Evolutionary conservation across 2,797 vertebrate species (phyloP).

Genomic region (Pelobates cultripes): DNA sequence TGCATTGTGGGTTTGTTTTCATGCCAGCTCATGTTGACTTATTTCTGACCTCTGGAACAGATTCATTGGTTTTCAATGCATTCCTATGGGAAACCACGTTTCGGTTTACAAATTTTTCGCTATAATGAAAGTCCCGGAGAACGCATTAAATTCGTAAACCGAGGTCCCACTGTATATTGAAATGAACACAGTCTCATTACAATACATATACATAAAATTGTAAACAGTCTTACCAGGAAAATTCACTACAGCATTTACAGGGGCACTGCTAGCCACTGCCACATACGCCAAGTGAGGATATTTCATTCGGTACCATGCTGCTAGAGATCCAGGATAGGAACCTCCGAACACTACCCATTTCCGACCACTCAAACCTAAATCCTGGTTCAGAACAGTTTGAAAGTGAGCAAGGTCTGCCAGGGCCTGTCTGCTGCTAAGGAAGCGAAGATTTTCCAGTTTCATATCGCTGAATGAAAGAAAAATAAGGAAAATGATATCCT

Average conservation of each 20-base stretch:
- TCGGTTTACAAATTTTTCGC: too few relatives aligned
- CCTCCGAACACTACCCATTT: conserved; percentile 71
- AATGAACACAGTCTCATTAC: too few relatives aligned
- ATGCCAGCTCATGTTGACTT: too few relatives aligned
- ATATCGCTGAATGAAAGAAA: conserved; percentile 63
- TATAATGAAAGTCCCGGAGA: too few relatives aligned
- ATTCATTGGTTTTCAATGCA: too few relatives aligned
- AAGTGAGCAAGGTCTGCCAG: conserved; percentile 74
- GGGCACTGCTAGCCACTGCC: conserved; percentile 69
- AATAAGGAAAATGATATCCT: background rate
- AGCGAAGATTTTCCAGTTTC: conserved; percentile 65
- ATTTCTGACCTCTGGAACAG: too few relatives aligned
- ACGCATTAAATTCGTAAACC: too few relatives aligned
- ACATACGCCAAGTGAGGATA: conserved; percentile 72
- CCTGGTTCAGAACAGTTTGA: conserved; percentile 53
- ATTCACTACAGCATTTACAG: conserved; percentile 68
- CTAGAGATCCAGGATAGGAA: conserved; percentile 74
- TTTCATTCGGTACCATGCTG: conserved; percentile 75
- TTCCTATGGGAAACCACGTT: too few relatives aligned
- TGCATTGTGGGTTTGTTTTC: too few relatives aligned
- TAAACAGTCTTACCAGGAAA: conserved; percentile 68
- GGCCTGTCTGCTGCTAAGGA: conserved; percentile 72
- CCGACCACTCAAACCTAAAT: conserved; percentile 58
- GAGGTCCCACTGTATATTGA: too few relatives aligned
- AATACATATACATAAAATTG: too few relatives aligned